A percentile compares a stretch with the other conserved stretches of the same genome.
phyloP scores from a whole-genome alignment of 1,140 invertebrate genomes.

The Arion vulgaris region DNA sequence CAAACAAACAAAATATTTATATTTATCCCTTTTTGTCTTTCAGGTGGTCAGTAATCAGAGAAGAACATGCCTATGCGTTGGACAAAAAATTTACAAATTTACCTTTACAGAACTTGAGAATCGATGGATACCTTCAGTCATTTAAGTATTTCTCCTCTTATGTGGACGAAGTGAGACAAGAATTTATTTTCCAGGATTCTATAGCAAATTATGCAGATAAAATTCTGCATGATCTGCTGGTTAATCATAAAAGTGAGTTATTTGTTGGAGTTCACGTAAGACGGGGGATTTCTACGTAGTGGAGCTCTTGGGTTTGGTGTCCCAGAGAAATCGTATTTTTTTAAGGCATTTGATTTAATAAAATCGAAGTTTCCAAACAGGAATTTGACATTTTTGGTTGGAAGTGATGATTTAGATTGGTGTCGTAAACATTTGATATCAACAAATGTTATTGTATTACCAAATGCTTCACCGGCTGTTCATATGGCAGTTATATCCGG shows the following conservation, averaged over 20 bases:
- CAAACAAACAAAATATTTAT: neutral
- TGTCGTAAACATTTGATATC: slow-evolving; percentile 20
- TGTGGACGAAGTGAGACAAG: slow-evolving; percentile 24
- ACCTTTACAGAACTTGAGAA: neutral
- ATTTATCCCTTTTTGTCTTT: neutral
- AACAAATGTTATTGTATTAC: slow-evolving; percentile 40
- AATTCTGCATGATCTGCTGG: neutral
- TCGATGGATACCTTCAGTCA: slow-evolving; percentile 42
- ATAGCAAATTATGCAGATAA: neutral
- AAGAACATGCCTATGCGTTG: slow-evolving; percentile 14
- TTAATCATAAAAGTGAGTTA: neutral
- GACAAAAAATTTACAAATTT: slow-evolving; percentile 11
- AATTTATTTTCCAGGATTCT: neutral
- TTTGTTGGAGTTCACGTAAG: slow-evolving; percentile 46
- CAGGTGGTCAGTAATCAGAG: neutral
- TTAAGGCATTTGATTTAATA: slow-evolving; percentile 42
- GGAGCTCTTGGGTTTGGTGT: slow-evolving; percentile 7
- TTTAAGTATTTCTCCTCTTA: slow-evolving; percentile 44
- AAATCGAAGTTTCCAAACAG: slow-evolving; percentile 20
- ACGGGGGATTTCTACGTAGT: slow-evolving; percentile 13
- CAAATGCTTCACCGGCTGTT: slow-evolving; percentile 50
- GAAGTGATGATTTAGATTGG: slow-evolving; percentile 54
- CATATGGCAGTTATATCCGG: slow-evolving; percentile 58
- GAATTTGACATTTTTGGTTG: slow-evolving; percentile 48
- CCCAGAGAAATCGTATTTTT: slow-evolving; percentile 37